Evolutionary conservation across 2,888 invertebrate genomes (phyloP), one percentile per base, ranked within the genome.

Genomic region (Notodonta dromedarius): DNA sequence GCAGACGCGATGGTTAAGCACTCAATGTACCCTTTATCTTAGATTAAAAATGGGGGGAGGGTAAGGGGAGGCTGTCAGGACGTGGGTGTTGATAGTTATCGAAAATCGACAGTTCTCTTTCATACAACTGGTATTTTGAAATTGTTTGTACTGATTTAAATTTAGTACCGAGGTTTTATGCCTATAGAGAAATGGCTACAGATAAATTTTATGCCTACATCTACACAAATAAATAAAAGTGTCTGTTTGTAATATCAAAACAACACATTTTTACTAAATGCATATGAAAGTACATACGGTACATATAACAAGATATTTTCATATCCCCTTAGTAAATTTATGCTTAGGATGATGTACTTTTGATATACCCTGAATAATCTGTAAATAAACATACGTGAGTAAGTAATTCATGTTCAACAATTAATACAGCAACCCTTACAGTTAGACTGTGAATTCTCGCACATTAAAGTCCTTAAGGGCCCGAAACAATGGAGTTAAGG

Each of bases 11-110:
- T 83, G 86, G 88, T 89, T 90, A 89, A 88, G 89, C 83, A 89
- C 89, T 91, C 91, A 89, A 91, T 91, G 88, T 88, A 89, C 86
- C 88, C 89, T 91, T 91, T 92, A 92, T 91, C 91, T 91, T 82
- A 91, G 92, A 92, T 92, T 91, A 91, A 91, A 91, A 92, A 90
- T 81, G 80, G 86, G 84, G 85, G 66, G 78, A 13, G 39, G 16
- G 24, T n/a, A n/a, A 78, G 80, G 78, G 75, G 72, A 73, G 77
- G 70, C 66, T 67, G 68, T 73, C 67, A 67, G 67, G 73, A 77
- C 72, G 63, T 73, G 71, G 76, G 77, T 75, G 68, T 71, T 70
- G 73, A 74, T 71, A 69, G 71, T 70, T 75, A 75, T 75, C 75
- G 77, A 73, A 76, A 77, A 76, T 77, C 71, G 65, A 70, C 71